Percentiles rank a stretch among this genome's conserved stretches.
phyloP scores from a whole-genome alignment of 1,140 invertebrate genomes.

The Drosophila athabasca region DNA sequence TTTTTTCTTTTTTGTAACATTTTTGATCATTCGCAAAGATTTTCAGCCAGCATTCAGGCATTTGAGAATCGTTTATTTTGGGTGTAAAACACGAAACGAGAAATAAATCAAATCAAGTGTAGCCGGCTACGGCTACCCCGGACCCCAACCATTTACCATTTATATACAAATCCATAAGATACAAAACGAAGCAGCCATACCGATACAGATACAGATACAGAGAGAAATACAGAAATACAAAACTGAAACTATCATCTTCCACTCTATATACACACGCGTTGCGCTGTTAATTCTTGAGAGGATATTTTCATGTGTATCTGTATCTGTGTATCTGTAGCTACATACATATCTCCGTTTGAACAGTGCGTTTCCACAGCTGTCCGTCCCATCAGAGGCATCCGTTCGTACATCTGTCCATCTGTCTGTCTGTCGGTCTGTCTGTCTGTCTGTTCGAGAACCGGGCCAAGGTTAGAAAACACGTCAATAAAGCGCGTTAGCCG shows the following conservation, averaged over 20 bases:
- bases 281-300: slow-evolving; percentile 72
- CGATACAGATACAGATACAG: slow-evolving; percentile 9
- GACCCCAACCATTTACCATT: slow-evolving; percentile 63
- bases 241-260: too few species aligned
- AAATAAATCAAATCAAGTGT: slow-evolving; percentile 82
- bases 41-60: slow-evolving; percentile 25
- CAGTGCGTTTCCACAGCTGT: slow-evolving; percentile 56
- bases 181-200: slow-evolving; percentile 13
- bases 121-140: slow-evolving; percentile 46
- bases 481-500: slow-evolving; percentile 78
- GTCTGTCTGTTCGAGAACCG: slow-evolving; percentile 59
- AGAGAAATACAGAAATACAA: neutral
- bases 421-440: slow-evolving; percentile 10
- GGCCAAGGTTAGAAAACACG: slow-evolving; percentile 83
- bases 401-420: slow-evolving; percentile 14
- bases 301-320: slow-evolving; percentile 74
- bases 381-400: slow-evolving; percentile 29
- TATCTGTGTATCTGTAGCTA: slow-evolving; percentile 15
- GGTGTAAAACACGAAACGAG: slow-evolving; percentile 80
- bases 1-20: slow-evolving; percentile 45
- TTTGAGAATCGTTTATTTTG: slow-evolving; percentile 71
- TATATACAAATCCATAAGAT: slow-evolving; percentile 52
- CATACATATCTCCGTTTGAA: slow-evolving; percentile 21
- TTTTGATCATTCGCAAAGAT: slow-evolving; percentile 72
- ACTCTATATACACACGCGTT: slow-evolving; percentile 39